Percentiles rank a stretch among this genome's conserved stretches.
phyloP scores from a whole-genome alignment of 2,888 invertebrate species.

The Lycia hirtaria region DNA sequence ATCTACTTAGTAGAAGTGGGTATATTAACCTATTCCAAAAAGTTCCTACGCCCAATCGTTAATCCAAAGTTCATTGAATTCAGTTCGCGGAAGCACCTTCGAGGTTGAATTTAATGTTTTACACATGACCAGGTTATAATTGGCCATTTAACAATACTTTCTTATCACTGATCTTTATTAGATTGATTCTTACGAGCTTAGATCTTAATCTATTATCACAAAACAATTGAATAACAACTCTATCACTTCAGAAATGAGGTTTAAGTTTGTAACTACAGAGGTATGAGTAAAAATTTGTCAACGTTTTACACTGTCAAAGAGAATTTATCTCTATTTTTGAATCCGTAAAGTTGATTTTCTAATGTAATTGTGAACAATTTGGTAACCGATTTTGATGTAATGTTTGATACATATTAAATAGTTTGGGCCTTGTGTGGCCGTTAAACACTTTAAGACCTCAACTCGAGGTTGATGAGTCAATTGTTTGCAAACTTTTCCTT shows the following conservation, averaged over 20 bases:
- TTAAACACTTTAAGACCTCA: conserved; percentile 24
- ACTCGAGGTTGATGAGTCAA: conserved; percentile 30
- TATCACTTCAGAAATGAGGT: conserved; percentile 5
- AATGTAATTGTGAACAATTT: conserved; percentile 9
- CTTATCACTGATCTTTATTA: conserved; percentile 48
- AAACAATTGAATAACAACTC: conserved; percentile 23
- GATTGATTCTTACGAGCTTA: conserved; percentile 30
- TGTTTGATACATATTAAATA: conserved; percentile 61
- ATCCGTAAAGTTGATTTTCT: conserved; percentile 7
- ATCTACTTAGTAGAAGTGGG: no score
- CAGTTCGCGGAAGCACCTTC: conserved; percentile 58
- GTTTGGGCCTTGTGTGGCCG: conserved; percentile 61
- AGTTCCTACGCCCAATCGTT: background rate
- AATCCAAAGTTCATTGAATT: conserved; percentile 35
- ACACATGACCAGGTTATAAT: conserved; percentile 70
- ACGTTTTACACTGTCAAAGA: background rate
- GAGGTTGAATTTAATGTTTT: conserved; percentile 58
- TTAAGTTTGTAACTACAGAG: background rate
- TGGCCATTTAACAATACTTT: conserved; percentile 50
- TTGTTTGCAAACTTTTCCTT: conserved; percentile 28
- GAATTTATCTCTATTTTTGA: background rate
- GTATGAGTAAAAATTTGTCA: conserved; percentile 9
- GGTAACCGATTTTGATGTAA: conserved; percentile 45
- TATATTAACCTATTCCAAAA: background rate
- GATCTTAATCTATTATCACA: conserved; percentile 31